These are phyloP conservation scores for Copidosoma floridanum DNA, from an alignment of 1,140 invertebrate species.

Conservation along the genomic window DNA sequence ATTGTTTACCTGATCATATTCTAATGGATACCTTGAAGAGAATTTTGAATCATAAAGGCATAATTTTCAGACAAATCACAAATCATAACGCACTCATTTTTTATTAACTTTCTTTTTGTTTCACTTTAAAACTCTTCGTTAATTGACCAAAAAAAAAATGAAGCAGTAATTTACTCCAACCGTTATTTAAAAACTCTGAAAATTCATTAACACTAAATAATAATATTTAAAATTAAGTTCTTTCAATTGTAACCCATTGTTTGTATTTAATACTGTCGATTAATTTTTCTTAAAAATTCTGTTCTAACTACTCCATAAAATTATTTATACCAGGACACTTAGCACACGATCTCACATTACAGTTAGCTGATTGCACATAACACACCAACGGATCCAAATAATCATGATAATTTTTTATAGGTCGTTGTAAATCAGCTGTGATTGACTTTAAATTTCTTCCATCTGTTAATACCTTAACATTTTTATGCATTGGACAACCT, in stretches of 20 bases:
- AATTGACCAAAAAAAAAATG: no score
- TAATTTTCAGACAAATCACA: no score
- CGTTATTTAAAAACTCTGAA: constrained; percentile 27
- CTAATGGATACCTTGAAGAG: constrained; percentile 33
- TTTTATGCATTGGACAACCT: not conserved
- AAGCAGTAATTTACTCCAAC: constrained; percentile 28
- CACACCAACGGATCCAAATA: constrained; percentile 24
- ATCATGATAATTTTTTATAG: constrained; percentile 5
- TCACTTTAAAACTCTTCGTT: constrained; percentile 21
- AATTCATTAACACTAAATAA: constrained; percentile 27
- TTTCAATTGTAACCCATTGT: no score
- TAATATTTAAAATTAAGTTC: constrained; percentile 31
- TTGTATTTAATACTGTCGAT: no score
- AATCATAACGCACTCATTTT: no score
- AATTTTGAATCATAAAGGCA: no score
- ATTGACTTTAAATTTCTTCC: not conserved
- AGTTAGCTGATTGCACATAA: constrained; percentile 12
- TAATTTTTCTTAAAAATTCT: constrained; percentile 27
- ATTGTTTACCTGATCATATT: constrained; percentile 37
- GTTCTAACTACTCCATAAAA: constrained; percentile 13
- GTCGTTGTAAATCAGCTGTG: not conserved
- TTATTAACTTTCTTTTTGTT: no score
- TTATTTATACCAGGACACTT: constrained; percentile 21
- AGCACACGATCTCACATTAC: constrained; percentile 23
- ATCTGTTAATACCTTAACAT: no score